A percentile compares a stretch with the other conserved stretches of the same genome.
Conservation (phyloP, 2,797 vertebrate species). For the Parauchenoglanis ngamensis region DNA sequence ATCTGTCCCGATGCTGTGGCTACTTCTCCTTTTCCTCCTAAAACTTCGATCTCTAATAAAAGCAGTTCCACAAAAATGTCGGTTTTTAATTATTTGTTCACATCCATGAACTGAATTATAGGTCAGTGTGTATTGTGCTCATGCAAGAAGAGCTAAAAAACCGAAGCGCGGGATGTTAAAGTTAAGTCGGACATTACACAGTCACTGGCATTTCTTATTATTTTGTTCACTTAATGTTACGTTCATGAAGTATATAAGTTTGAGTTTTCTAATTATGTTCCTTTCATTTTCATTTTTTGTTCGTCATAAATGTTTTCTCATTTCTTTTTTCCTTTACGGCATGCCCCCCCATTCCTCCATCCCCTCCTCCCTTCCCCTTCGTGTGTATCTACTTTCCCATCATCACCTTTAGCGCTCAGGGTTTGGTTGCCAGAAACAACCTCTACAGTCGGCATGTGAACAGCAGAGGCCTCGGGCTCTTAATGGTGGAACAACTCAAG, state of each 20-base stretch:
- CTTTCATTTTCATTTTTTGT: constrained; percentile 36
- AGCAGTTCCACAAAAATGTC: constrained; percentile 26
- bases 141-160: neutral
- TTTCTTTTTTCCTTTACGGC: constrained; percentile 8
- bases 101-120: neutral
- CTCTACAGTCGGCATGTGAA: constrained; percentile 75
- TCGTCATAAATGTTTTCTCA: neutral
- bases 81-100: neutral
- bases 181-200: constrained; percentile 5
- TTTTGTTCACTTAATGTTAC: constrained; percentile 32
- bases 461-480: constrained; percentile 48
- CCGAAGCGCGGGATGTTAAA: neutral
- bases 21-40: constrained; percentile 4
- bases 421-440: constrained; percentile 69
- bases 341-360: neutral
- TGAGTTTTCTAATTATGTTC: constrained; percentile 50
- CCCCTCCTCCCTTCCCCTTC: neutral
- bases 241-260: constrained; percentile 4
- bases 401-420: constrained; percentile 64
- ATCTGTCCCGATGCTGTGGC: constrained; percentile 17
- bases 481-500: constrained; percentile 52
- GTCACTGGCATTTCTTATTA: constrained; percentile 27
- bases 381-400: constrained; percentile 37
- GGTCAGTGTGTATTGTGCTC: neutral
- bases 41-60: constrained; percentile 24